Conservation (phyloP, 2,888 invertebrate genomes). For the Tipula confusa region DNA sequence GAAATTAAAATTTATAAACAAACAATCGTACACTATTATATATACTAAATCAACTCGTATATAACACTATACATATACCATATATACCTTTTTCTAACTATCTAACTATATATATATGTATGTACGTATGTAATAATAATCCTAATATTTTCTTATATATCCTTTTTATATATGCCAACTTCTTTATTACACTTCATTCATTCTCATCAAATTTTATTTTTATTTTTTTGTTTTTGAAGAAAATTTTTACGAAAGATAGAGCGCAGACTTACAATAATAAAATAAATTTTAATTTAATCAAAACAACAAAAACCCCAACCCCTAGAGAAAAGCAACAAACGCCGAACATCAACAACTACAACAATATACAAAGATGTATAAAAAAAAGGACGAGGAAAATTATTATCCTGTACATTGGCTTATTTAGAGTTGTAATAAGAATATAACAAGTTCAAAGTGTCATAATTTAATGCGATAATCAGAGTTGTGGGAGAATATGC, state of each 20-base stretch:
- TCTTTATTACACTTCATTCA: slow-evolving; percentile 12
- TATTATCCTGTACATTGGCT: slow-evolving; percentile 16
- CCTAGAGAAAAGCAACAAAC: neutral
- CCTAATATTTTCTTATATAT: neutral
- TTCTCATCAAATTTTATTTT: slow-evolving; percentile 20
- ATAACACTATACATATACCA: neutral
- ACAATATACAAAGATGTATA: too few species aligned
- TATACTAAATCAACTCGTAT: too few species aligned
- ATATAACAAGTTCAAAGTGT: neutral
- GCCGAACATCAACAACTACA: neutral
- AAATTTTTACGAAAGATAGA: neutral
- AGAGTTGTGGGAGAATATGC: neutral
- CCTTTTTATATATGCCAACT: neutral
- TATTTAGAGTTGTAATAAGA: slow-evolving; percentile 12
- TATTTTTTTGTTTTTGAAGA: slow-evolving; percentile 25
- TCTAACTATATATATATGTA: neutral
- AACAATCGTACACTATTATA: neutral
- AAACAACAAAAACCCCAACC: neutral
- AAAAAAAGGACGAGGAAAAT: neutral
- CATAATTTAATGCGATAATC: slow-evolving; percentile 15
- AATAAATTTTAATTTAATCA: slow-evolving; percentile 25
- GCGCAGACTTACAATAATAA: slow-evolving; percentile 16
- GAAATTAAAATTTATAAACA: slow-evolving; percentile 20
- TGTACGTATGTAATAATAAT: neutral
- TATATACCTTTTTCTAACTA: neutral